phyloP scores from a whole-genome alignment of 2,888 invertebrate species.

The Plebejus anna region DNA sequence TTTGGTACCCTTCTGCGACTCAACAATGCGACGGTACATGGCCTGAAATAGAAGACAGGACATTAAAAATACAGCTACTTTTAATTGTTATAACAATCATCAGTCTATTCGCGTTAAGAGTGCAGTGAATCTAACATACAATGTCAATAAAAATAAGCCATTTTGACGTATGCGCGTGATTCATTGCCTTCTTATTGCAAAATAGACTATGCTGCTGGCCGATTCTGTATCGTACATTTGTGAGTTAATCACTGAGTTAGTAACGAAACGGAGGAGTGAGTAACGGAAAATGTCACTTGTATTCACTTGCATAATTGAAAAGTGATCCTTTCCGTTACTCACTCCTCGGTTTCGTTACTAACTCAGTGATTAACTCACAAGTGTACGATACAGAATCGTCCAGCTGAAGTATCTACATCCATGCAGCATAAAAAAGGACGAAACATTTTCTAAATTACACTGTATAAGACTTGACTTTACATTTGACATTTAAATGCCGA shows the following conservation, averaged over 20 bases:
- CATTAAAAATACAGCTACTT: background rate
- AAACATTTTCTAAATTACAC: background rate
- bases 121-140: background rate
- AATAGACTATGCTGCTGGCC: background rate
- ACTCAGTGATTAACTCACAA: no score
- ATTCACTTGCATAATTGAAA: no score
- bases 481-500: background rate
- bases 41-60: conserved; percentile 78
- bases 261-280: no score
- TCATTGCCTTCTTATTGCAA: background rate
- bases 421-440: background rate
- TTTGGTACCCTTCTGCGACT: conserved; percentile 85
- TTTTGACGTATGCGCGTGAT: background rate
- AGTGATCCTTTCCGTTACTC: no score
- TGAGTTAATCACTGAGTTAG: no score
- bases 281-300: no score
- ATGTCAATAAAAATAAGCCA: background rate
- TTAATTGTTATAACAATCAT: background rate
- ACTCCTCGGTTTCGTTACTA: no score
- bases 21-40: conserved; percentile 90
- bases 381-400: no score
- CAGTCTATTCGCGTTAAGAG: background rate
- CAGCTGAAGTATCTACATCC: background rate
- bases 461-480: background rate
- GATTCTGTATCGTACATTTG: no score